Percentiles rank a stretch among this genome's conserved stretches.
phyloP scores from a whole-genome alignment of 2,888 invertebrate genomes.

The Eupithecia exiguata region DNA sequence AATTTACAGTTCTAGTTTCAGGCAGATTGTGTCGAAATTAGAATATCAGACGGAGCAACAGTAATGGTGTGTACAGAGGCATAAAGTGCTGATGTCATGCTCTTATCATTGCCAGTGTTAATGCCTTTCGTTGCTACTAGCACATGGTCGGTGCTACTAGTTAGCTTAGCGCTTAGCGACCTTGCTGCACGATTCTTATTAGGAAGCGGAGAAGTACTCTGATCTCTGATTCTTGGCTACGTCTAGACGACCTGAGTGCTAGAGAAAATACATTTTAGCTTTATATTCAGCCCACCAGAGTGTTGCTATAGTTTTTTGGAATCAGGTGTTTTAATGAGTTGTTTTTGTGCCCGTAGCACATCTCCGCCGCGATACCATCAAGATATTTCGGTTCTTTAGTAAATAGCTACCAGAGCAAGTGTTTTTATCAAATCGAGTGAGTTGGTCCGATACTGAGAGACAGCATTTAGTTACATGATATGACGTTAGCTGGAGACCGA shows the following conservation, averaged over 20 bases:
- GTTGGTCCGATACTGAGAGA: not conserved
- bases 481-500: not conserved
- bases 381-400: not conserved
- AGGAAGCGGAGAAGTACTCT: not conserved
- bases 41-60: conserved; percentile 21
- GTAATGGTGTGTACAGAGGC: conserved; percentile 43
- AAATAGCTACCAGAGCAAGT: not conserved
- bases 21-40: conserved; percentile 21
- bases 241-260: not conserved
- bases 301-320: not conserved
- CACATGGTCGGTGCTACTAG: no score
- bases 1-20: conserved; percentile 15
- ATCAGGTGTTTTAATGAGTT: not conserved
- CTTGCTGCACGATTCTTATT: no score
- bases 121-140: conserved; percentile 21
- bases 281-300: no score
- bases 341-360: not conserved
- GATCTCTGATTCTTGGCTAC: not conserved
- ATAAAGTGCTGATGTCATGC: conserved; percentile 47
- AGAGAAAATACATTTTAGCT: not conserved
- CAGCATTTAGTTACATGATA: not conserved
- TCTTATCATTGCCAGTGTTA: conserved; percentile 38
- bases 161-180: no score
- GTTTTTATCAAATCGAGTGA: conserved; percentile 1
- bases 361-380: no score